Evolutionary conservation across 2,797 vertebrate genomes (phyloP).

Genomic region (Tinamus major): DNA sequence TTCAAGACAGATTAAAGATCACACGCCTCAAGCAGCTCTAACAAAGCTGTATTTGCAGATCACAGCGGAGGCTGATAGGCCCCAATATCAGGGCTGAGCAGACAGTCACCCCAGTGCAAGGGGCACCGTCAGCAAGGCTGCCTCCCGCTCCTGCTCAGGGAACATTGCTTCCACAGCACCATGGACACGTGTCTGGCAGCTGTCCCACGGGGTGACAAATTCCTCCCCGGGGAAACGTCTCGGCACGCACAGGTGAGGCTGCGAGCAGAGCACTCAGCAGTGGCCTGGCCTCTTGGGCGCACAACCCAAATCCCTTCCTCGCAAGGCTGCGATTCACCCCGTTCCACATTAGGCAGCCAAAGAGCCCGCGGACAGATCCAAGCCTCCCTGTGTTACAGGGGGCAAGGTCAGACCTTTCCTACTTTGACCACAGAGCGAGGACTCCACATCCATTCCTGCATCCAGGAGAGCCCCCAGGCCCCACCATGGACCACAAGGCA

Average conservation of each 20-base stretch:
- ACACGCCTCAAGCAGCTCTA: neutral
- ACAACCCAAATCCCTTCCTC: neutral
- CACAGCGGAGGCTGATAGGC: neutral
- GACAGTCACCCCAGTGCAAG: neutral
- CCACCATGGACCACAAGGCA: neutral
- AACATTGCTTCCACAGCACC: neutral
- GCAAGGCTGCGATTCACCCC: neutral
- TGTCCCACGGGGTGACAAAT: accelerated
- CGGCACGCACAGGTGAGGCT: neutral
- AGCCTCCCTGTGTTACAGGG: neutral
- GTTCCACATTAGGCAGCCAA: neutral
- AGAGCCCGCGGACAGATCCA: neutral
- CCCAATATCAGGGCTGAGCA: neutral
- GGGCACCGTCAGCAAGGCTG: neutral
- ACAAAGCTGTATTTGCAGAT: neutral
- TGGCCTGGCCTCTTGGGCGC: neutral
- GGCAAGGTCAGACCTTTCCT: neutral
- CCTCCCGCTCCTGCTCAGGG: too few relatives aligned
- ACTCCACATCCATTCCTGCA: neutral
- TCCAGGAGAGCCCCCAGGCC: neutral
- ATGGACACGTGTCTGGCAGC: neutral
- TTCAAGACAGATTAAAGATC: constrained; percentile 53
- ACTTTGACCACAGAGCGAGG: neutral
- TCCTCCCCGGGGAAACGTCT: neutral
- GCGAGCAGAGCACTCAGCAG: neutral